Conservation (phyloP, 2,888 invertebrate species). For the Lasiommata megera region DNA sequence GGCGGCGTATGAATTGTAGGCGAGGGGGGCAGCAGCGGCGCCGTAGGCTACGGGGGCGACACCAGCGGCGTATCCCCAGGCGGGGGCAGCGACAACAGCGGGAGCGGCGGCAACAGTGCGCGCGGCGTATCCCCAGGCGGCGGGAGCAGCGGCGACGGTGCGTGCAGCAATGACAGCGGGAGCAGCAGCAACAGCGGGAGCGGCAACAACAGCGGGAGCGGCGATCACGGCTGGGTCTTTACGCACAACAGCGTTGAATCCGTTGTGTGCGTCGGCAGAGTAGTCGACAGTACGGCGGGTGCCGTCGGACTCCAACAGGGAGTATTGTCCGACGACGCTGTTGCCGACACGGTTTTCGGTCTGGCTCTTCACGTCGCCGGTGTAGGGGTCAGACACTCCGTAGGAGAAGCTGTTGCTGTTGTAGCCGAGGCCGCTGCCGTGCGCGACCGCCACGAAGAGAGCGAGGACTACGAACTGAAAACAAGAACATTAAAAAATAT, state of each 20-base stretch:
- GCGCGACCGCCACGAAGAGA: slow-evolving; percentile 48
- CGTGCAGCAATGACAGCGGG: slow-evolving; percentile 22
- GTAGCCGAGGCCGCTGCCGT: slow-evolving; percentile 49
- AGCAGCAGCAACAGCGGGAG: slow-evolving; percentile 36
- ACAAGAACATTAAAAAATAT: slow-evolving; percentile 36
- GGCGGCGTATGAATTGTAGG: slow-evolving; percentile 21
- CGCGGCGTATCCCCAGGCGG: slow-evolving; percentile 29
- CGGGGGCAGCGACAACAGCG: slow-evolving; percentile 33
- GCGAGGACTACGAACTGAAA: slow-evolving; percentile 54
- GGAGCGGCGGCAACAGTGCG: slow-evolving; percentile 27
- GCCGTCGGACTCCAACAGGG: slow-evolving; percentile 75
- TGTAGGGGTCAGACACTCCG: slow-evolving; percentile 73
- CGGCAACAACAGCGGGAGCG: slow-evolving; percentile 35
- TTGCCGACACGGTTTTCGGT: slow-evolving; percentile 70
- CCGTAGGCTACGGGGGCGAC: slow-evolving; percentile 34
- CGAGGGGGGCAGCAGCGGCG: slow-evolving; percentile 33
- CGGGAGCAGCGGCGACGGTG: slow-evolving; percentile 21
- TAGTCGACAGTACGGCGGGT: slow-evolving; percentile 77
- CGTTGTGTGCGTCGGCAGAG: slow-evolving; percentile 69
- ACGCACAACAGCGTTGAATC: slow-evolving; percentile 79
- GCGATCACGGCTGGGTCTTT: slow-evolving; percentile 58
- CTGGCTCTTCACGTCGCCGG: slow-evolving; percentile 76
- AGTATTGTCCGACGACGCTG: slow-evolving; percentile 73
- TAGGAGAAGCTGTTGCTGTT: slow-evolving; percentile 70
- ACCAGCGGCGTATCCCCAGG: slow-evolving; percentile 16